A percentile compares a stretch with the other conserved stretches of the same genome.
phyloP scores from a whole-genome alignment of 1,140 invertebrate genomes.

The Monochamus saltuarius region DNA sequence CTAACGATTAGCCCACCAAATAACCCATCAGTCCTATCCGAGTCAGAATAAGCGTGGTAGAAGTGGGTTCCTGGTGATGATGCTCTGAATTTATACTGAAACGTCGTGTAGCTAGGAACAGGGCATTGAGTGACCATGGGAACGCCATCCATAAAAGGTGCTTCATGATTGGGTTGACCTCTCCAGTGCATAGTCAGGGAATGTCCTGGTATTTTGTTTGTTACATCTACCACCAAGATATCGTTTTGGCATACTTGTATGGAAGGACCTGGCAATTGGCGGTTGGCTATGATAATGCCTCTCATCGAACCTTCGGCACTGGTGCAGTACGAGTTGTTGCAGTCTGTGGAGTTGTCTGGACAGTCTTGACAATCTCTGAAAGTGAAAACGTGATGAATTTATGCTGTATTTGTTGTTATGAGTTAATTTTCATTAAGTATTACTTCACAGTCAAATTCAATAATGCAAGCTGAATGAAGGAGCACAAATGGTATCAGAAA shows the following conservation, averaged over 20 bases:
- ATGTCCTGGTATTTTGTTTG: conserved; percentile 74
- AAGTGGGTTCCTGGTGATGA: conserved; percentile 71
- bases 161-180: conserved; percentile 74
- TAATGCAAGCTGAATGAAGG: too few species aligned
- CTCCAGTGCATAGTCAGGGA: conserved; percentile 80
- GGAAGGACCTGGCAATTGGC: conserved; percentile 77
- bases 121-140: conserved; percentile 84
- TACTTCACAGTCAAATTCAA: too few species aligned
- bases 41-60: conserved; percentile 73
- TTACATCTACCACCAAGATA: conserved; percentile 79
- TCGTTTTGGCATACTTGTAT: conserved; percentile 88
- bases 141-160: conserved; percentile 84
- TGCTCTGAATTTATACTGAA: conserved; percentile 77
- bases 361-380: conserved; percentile 65
- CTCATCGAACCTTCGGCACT: conserved; percentile 67
- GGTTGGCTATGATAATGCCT: conserved; percentile 75
- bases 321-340: conserved; percentile 65
- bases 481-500: too few species aligned
- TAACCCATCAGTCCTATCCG: conserved; percentile 73
- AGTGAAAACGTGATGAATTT: conserved; percentile 2
- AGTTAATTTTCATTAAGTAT: too few species aligned
- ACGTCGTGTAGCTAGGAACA: conserved; percentile 75
- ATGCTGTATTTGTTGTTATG: too few species aligned
- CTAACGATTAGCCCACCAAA: conserved; percentile 79
- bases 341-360: conserved; percentile 61